A percentile compares a stretch with the other conserved stretches of the same genome.
These are phyloP conservation scores for Lutjanus campechanus DNA, from an alignment of 2,797 vertebrate genomes.

Conservation along the genomic window DNA sequence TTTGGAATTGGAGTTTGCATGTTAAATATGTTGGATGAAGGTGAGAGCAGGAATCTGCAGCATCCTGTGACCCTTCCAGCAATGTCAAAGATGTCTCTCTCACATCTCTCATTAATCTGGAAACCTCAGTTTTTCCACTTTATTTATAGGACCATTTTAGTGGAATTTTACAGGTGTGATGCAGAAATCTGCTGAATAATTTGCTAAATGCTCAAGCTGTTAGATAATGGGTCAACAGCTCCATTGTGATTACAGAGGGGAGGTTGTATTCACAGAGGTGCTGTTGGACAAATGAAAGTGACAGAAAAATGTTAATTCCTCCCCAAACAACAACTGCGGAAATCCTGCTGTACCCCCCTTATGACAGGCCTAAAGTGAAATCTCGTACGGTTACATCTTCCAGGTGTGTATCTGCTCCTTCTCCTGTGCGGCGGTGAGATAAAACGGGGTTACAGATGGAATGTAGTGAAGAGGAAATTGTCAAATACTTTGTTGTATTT, in stretches of 20 bases:
- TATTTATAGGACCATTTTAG: background rate
- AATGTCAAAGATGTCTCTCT: background rate
- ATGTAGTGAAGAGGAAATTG: conserved; percentile 57
- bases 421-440: conserved; percentile 4
- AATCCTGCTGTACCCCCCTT: background rate
- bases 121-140: background rate
- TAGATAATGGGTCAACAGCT: conserved; percentile 14
- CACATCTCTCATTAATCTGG: background rate
- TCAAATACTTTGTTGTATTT: conserved; percentile 34
- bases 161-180: background rate
- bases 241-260: conserved; percentile 18
- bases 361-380: background rate
- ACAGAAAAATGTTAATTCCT: conserved; percentile 5
- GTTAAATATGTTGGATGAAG: too few relatives aligned
- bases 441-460: conserved; percentile 19
- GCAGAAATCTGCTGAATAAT: conserved; percentile 21
- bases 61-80: background rate
- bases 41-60: background rate
- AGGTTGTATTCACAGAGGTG: conserved; percentile 16
- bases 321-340: background rate
- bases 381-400: conserved; percentile 11
- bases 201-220: conserved; percentile 16
- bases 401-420: background rate
- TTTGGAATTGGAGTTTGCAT: too few relatives aligned
- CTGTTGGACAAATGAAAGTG: conserved; percentile 15